These are phyloP conservation scores for Chrysolina haemoptera DNA, from an alignment of 2,888 invertebrate species.

Conservation along the genomic window DNA sequence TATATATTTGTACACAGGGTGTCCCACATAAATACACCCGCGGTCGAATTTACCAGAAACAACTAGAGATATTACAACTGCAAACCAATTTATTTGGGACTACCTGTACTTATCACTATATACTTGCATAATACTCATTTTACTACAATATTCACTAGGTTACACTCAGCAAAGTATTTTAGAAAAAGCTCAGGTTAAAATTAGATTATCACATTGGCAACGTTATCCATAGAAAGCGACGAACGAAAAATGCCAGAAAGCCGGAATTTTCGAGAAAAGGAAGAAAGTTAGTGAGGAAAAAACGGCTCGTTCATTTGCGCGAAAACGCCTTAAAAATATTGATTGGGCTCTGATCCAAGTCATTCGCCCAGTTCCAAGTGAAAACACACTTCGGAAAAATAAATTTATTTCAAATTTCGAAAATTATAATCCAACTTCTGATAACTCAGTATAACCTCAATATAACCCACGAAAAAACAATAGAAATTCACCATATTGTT, in stretches of 20 bases:
- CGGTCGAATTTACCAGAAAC: background rate
- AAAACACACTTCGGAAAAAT: no score
- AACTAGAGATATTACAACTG: background rate
- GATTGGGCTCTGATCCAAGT: background rate
- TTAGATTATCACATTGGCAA: conserved; percentile 43
- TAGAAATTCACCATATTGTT: no score
- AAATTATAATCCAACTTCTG: no score
- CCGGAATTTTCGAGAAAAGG: conserved; percentile 25
- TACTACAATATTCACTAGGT: conserved; percentile 40
- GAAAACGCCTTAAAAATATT: background rate
- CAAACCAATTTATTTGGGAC: background rate
- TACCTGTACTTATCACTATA: conserved; percentile 14
- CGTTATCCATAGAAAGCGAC: conserved; percentile 23
- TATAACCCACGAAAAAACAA: no score
- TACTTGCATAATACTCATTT: conserved; percentile 34
- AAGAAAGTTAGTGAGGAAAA: conserved; percentile 25
- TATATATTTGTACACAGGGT: conserved; percentile 18
- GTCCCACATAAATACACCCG: background rate
- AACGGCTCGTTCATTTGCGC: background rate
- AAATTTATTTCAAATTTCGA: no score
- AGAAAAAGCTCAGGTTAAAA: conserved; percentile 41
- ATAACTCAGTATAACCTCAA: no score
- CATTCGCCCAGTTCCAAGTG: no score
- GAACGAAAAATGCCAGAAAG: conserved; percentile 28
- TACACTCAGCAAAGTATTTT: conserved; percentile 39